phyloP scores from a whole-genome alignment of 2,888 invertebrate species.

The Drosophila fungiperda region DNA sequence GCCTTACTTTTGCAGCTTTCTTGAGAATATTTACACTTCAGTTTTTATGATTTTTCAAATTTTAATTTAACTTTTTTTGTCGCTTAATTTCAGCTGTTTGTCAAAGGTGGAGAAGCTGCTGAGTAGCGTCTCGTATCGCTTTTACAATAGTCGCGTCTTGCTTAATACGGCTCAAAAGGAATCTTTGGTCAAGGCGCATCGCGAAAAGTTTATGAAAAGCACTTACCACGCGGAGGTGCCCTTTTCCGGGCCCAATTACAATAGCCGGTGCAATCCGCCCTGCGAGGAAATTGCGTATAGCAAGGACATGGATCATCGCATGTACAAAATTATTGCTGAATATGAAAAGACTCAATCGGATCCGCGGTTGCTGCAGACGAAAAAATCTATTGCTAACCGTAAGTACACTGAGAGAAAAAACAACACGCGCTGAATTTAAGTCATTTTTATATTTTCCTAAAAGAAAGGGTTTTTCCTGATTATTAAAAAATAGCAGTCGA shows the following conservation, averaged over 20 bases:
- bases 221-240: constrained; percentile 52
- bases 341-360: constrained; percentile 49
- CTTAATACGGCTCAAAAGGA: not conserved
- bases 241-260: constrained; percentile 64
- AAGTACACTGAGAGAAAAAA: constrained; percentile 14
- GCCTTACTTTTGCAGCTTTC: not conserved
- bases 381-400: constrained; percentile 23
- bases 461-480: not conserved
- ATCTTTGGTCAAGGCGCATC: not conserved
- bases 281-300: constrained; percentile 14
- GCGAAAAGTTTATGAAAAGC: constrained; percentile 33
- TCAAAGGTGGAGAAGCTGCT: constrained; percentile 78
- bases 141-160: constrained; percentile 65
- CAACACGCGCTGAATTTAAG: not conserved
- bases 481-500: no score
- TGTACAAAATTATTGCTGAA: constrained; percentile 58
- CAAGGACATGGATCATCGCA: constrained; percentile 56
- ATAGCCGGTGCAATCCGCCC: constrained; percentile 32
- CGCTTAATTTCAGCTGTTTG: constrained; percentile 60
- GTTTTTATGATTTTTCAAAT: no score
- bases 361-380: not conserved
- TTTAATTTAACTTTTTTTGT: not conserved
- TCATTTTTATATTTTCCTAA: not conserved
- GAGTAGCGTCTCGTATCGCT: constrained; percentile 68
- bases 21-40: not conserved